Base-by-base conservation (phyloP, 2,113 vertebrate genomes). In the Pygathrix nemaeus region DNA sequence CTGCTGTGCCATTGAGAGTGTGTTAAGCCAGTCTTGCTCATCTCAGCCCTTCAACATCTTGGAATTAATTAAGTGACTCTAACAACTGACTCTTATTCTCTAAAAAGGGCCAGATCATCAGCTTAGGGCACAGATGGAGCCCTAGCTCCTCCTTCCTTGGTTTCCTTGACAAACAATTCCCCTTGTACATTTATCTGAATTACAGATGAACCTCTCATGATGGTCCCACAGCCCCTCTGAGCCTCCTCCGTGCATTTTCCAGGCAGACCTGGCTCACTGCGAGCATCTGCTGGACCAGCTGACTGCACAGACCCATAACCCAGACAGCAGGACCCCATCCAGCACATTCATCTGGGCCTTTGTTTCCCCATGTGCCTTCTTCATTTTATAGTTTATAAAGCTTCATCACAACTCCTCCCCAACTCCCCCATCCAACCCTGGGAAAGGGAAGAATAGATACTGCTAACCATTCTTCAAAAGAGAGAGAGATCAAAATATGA, bases 151-250 rank as follows among this genome's bases (percentile, higher is more conserved):
- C 96, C 95, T 94, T 95, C 88, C 95, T 98, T 95, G 94, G 97
- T 97, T 98, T 97, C 98, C 95, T 97, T 97, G 97, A 98, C 97
- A 98, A 98, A 97, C 70, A 94, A 97, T 88, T 98, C 96, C 97
- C 92, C 96, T 98, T 95, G 96, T 87, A 96, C 79, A 75, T 96
- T 98, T 98, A 96, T 97, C 94, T 96, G n/a, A 97, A 93, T 96
- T 98, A 98, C 95, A 96, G 90, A 97, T 96, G 94, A 98, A 84
- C 92, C 88, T 64, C 94, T 80, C 64, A 35, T 59, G 85, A 95
- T 72, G 97, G 98, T 86, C 97, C 98, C 98, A 96, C 68, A 88
- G 92, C 61, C 92, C 85, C 97, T 75, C 96, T 40, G 32, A 92
- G 88, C 48, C 73, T 73, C 55, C 82, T 40, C 92, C 43, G 21